Base-by-base conservation (phyloP, 2,797 vertebrate species). In the Pseudochaenichthys georgianus region DNA sequence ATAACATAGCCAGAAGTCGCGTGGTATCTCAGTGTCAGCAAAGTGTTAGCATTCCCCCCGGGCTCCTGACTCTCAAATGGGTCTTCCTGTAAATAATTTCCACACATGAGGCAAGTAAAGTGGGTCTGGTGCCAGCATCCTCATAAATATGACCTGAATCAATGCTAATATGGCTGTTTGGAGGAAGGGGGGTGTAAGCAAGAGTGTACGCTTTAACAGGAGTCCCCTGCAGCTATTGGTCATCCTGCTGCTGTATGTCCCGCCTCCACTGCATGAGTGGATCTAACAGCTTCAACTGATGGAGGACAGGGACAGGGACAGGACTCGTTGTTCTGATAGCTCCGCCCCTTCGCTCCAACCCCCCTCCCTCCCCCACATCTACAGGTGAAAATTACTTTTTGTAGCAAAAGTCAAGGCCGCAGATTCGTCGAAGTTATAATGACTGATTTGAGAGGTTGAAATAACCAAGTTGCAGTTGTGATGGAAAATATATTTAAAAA, bases 71-170 rank as follows among this genome's bases (percentile, higher is more conserved):
- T 78, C 85, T 82, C 64, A 80, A 86, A 73, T 87, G 75, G 64
- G 55, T 75, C 69, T 87, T 84, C 45, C 86, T 77, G 70, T 88
- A 83, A 90, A 88, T 77, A 78, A 70, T 53, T 70, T 83, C 64
- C 70, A 64, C 52, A 71, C 60, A 61, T n/a, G 31, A 78, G 52
- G 75, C 62, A 42, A 54, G 17, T 55, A 73, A 70, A 85, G 70
- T 77, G 73, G 59, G 53, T 62, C 70, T 80, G 79, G 81, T 76
- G 77, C 81, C 76, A 68, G 69, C 34, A 85, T 88, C 70, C 83
- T 87, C 54, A 83, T 82, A 78, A 85, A 72, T 79, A 70, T 86
- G 70, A 82, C 78, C 75, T 57, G 62, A 87, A 89, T 88, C 74
- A 75, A 90, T 88, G 77, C 31, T 77, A 73, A 79, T 76, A 70